phyloP scores from a whole-genome alignment of 2,113 vertebrate species.

The Rhadina sibilatrix region DNA sequence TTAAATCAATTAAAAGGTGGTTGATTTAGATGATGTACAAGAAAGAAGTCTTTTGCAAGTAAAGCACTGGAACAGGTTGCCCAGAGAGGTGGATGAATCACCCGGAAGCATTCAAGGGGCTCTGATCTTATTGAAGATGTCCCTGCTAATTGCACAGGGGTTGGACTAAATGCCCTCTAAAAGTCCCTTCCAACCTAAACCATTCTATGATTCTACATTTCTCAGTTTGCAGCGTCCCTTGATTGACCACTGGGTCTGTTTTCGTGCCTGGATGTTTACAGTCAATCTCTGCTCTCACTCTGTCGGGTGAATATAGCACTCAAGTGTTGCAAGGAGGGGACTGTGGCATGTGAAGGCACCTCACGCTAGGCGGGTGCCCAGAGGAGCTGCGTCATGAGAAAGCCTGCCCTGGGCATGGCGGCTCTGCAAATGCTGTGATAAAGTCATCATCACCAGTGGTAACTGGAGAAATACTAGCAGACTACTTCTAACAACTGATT shows the following conservation, averaged over 20 bases:
- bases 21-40: background rate
- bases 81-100: background rate
- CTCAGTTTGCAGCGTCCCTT: fast-evolving
- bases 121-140: background rate
- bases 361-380: fast-evolving
- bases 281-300: background rate
- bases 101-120: background rate
- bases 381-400: background rate
- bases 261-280: background rate
- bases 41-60: background rate
- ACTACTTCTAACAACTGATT: background rate
- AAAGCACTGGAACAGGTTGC: background rate
- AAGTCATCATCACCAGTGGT: background rate
- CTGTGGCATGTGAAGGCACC: background rate
- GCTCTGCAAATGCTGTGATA: background rate
- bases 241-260: background rate
- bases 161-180: background rate
- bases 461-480: background rate
- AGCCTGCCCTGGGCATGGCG: background rate
- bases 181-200: background rate
- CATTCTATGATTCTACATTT: background rate
- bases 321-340: background rate
- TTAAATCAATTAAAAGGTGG: background rate
- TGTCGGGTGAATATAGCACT: background rate
- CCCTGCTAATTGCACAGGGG: background rate